Conservation (phyloP, 2,113 vertebrate species). For the Sterna hirundo region DNA sequence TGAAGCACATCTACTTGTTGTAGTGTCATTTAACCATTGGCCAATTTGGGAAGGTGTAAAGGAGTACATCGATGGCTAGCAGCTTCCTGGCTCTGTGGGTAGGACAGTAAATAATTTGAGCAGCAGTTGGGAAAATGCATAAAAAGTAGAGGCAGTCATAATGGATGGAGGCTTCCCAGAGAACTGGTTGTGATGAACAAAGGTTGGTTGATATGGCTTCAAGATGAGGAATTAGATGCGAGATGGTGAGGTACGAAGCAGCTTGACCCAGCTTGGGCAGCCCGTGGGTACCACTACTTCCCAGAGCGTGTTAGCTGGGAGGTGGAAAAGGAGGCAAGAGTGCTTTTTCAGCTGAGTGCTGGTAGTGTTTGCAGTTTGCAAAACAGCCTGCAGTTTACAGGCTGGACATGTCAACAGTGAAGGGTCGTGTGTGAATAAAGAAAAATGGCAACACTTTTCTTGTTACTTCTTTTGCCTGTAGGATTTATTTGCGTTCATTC, state of each 20-base stretch:
- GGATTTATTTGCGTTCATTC: background rate
- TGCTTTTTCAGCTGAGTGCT: background rate
- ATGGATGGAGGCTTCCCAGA: background rate
- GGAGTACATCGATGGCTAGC: background rate
- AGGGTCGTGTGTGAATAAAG: background rate
- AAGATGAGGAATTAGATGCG: background rate
- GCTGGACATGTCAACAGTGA: background rate
- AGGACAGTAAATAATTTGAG: background rate
- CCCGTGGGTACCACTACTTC: fast-evolving
- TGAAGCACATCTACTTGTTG: background rate
- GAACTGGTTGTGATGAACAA: background rate
- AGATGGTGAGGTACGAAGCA: background rate
- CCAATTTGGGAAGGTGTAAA: background rate
- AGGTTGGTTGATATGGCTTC: background rate
- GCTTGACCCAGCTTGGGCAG: background rate
- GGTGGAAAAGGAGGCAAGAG: background rate
- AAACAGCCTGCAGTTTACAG: background rate
- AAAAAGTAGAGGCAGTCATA: background rate
- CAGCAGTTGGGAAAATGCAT: background rate
- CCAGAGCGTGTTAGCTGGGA: background rate
- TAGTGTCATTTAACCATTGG: background rate
- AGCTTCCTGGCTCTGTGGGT: background rate
- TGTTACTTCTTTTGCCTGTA: background rate
- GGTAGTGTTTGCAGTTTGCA: background rate
- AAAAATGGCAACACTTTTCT: background rate